Percentiles rank a stretch among this genome's conserved stretches.
Conservation (phyloP, 2,113 vertebrate genomes). For the Thunnus maccoyii region DNA sequence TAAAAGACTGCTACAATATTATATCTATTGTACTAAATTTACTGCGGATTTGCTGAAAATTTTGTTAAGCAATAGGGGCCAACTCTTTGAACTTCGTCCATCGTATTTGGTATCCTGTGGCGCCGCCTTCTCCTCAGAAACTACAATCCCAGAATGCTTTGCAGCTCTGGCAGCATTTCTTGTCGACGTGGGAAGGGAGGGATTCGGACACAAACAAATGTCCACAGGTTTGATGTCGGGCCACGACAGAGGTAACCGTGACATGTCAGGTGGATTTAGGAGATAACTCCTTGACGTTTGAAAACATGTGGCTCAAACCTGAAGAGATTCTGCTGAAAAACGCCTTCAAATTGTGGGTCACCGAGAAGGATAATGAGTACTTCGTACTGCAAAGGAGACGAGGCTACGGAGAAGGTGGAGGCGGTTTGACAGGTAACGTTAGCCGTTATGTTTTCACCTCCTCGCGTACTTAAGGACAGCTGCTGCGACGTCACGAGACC, state of each 20-base stretch:
- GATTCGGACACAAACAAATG: conserved; percentile 80
- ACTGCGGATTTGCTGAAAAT: no score
- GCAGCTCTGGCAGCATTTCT: conserved; percentile 79
- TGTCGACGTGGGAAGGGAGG: conserved; percentile 90
- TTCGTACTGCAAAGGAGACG: conserved; percentile 94
- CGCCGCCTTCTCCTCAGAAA: conserved; percentile 47
- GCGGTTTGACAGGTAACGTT: conserved; percentile 91
- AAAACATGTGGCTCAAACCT: conserved; percentile 95
- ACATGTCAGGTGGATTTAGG: conserved; percentile 67
- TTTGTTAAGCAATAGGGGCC: no score
- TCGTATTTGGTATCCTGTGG: background rate
- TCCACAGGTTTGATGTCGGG: conserved; percentile 61
- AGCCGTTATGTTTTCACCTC: conserved; percentile 10
- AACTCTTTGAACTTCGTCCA: background rate
- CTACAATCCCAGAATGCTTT: conserved; percentile 83
- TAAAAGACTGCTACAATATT: no score
- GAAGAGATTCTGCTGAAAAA: conserved; percentile 97
- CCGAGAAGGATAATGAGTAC: conserved; percentile 93
- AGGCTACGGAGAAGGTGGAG: conserved; percentile 93
- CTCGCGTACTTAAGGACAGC: background rate
- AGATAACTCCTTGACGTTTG: conserved; percentile 46
- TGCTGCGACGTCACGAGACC: background rate
- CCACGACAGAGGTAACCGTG: conserved; percentile 57
- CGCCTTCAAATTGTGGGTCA: conserved; percentile 95
- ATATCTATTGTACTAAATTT: no score